Conservation (phyloP, 2,797 vertebrate genomes). For the Thripadectes ignobilis region DNA sequence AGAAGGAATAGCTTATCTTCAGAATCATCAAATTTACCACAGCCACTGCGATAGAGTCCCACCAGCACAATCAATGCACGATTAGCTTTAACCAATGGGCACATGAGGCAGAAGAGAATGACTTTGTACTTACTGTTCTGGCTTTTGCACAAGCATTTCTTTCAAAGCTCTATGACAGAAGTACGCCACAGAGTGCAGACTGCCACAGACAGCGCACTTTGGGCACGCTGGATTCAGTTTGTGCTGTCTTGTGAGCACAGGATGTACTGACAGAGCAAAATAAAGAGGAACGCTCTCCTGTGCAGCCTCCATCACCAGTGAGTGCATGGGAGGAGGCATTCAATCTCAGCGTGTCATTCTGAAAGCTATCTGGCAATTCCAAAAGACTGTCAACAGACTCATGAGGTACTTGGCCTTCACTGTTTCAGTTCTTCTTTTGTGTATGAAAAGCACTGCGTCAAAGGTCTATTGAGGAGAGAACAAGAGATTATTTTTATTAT, state of each 20-base stretch:
- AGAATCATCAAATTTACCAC: conserved; percentile 74
- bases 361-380: conserved; percentile 10
- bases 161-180: conserved; percentile 50
- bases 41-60: conserved; percentile 68
- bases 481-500: conserved; percentile 80
- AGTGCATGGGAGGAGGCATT: not conserved
- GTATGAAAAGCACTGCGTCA: conserved; percentile 69
- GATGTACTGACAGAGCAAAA: not conserved
- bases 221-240: not conserved
- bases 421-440: conserved; percentile 67
- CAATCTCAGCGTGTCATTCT: not conserved
- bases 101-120: conserved; percentile 24
- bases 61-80: conserved; percentile 45
- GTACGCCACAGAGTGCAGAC: not conserved
- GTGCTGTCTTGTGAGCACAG: not conserved
- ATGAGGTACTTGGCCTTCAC: conserved; percentile 62
- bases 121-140: conserved; percentile 24
- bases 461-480: conserved; percentile 72
- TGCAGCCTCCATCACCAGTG: not conserved
- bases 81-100: conserved; percentile 76
- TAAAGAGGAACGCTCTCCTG: not conserved
- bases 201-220: not conserved
- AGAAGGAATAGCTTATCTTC: conserved; percentile 73
- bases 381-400: not conserved
- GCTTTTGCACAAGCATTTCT: conserved; percentile 49